These are phyloP conservation scores for Cairina moschata DNA, from an alignment of 2,113 vertebrate species.

Conservation along the genomic window DNA sequence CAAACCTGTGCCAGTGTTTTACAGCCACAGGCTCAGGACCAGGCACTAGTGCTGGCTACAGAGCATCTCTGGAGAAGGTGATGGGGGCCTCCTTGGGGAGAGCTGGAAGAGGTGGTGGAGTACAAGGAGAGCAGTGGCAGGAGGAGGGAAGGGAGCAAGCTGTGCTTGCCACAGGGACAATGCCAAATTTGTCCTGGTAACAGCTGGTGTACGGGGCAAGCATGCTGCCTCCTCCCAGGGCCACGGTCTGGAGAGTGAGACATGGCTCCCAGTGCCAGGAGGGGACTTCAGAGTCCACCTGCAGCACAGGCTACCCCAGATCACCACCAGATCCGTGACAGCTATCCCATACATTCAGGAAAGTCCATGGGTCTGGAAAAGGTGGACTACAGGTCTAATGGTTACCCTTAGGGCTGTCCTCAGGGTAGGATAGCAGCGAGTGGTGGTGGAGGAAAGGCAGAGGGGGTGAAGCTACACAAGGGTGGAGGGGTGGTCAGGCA, in stretches of 20 bases:
- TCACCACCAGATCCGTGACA: not conserved
- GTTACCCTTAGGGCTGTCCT: not conserved
- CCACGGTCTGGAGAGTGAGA: too few species aligned
- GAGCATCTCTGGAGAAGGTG: not conserved
- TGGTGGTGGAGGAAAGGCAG: not conserved
- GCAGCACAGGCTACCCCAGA: not conserved
- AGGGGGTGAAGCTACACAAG: too few species aligned
- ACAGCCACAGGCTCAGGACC: not conserved
- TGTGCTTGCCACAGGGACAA: not conserved
- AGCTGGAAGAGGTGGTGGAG: not conserved
- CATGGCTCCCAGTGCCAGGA: too few species aligned
- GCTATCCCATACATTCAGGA: not conserved
- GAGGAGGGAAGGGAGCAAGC: not conserved
- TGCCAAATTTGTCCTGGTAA: too few species aligned
- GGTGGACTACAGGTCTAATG: not conserved
- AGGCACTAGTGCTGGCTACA: not conserved
- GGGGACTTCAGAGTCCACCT: not conserved
- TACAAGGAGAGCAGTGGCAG: not conserved
- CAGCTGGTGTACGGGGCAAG: too few species aligned
- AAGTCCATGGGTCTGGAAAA: not conserved
- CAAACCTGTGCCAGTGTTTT: not conserved
- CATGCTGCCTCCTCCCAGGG: too few species aligned
- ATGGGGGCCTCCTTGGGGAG: rapidly evolving
- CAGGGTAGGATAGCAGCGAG: rapidly evolving
- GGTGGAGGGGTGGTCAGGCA: too few species aligned